Evolutionary conservation across 2,797 vertebrate species (phyloP), one percentile per base, ranked within the genome.

Genomic region (Hylomyscus alleni): DNA sequence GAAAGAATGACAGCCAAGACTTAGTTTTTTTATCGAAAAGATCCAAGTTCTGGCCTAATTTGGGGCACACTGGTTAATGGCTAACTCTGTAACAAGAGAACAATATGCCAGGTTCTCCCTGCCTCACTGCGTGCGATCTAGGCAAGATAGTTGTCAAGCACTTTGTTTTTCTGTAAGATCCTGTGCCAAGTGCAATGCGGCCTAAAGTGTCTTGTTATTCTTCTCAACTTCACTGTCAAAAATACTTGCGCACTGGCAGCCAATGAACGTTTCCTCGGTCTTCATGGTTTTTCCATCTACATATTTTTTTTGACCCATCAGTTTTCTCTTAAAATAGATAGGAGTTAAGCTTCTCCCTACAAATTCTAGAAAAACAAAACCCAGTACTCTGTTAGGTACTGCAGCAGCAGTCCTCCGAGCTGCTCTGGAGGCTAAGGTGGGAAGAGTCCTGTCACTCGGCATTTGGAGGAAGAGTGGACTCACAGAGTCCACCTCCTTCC

Each of bases 21-120:
- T 92, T 75, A 73, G 14, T 82, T 94, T 87, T 94, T 87, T 87
- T 93, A 54, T 96, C 83, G 60, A 89, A 94, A 94, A 90, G 54
- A 87, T 47, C 15, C 37, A 73, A 3, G n/a, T 91, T 94, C 60
- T 94, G 56, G 26, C 82, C 22, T 83, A 50, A 86, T 50, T 84
- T 77, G 52, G 76, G 84, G 78, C 67, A 90, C 37, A 65, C 56
- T 52, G 84, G 56, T 92, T 95, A 93, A 95, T 85, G 75, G 92
- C 67, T 78, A 85, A 93, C 54, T 78, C 19, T 44, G 31, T 85
- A 78, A 20, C 65, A n/a, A 87, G 56, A 95, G 73, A 50, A 56
- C 52, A 58, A 6, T 91, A 84, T 84, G 31, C 19, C 29, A 6
- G 12, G 44, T 24, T 87, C 50, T 44, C 60, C 47, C 37, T 54